Base-by-base conservation (phyloP, 2,888 invertebrate genomes). In the Papilio protenor region DNA sequence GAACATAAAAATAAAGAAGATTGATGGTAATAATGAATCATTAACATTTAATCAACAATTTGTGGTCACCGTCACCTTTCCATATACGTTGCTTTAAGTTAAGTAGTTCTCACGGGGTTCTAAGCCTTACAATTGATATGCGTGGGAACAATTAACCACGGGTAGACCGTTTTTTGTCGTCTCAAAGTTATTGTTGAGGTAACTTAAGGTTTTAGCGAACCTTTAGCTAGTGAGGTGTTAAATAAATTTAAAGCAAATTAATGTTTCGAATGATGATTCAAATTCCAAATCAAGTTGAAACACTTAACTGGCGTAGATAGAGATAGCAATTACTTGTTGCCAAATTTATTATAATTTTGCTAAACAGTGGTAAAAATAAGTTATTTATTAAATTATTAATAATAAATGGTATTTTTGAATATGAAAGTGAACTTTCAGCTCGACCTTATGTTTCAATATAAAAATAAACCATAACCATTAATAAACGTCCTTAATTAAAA, bases 21-120 rank as follows among this genome's bases (percentile, higher is more conserved):
- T 57, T 57, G 11, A 23, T 21, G 16, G 0, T 57, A 2, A 12
- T 21, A 16, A 55, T 59, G 12, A 64, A 64, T 16, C 27, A 64
- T 40, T 33, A 18, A 33, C 27, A 61, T 61, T 27, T 27, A 16
- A 64, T 40, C 40, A 40, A 40, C 18, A 64, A 64, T 40, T 40
- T 64, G 40, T 40, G 33, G 64, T 66, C 45, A 12, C n/a, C 10
- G 11, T 45, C 16, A n/a, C 40, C n/a, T 66, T 64, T 64, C 61
- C 27, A 8, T 45, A 14, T 69, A 69, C 10, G 66, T 69, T n/a
- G 11, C 33, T 64, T 74, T 59, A 12, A 61, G 61, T 49, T 21
- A 27, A 11, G 33, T 61, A 23, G 70, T 77, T 75, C 78, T 71
- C 78, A 78, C 75, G 75, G 64, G 73, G 61, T 72, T 12, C 71